These are phyloP conservation scores for Myotis planiceps DNA, from an alignment of 2,797 vertebrate genomes.

Conservation along the genomic window DNA sequence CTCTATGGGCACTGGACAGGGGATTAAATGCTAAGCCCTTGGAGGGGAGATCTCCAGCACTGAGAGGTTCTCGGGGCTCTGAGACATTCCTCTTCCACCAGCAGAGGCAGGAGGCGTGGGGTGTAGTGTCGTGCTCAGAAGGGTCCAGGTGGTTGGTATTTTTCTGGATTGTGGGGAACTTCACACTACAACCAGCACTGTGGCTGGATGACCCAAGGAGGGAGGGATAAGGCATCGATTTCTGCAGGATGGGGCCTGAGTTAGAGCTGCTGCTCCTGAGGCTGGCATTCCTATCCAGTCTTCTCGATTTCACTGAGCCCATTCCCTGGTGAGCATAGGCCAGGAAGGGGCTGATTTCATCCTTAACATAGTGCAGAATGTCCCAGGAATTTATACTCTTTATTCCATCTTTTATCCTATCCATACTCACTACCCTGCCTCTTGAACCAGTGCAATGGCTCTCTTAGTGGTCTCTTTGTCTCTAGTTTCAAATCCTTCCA, in stretches of 20 bases:
- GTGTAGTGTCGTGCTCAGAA: not conserved
- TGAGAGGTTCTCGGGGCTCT: not conserved
- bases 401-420: not conserved
- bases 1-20: not conserved
- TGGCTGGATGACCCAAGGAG: not conserved
- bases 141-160: not conserved
- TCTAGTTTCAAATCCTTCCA: not conserved
- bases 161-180: not conserved
- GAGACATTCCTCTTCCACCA: not conserved
- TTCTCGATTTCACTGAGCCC: not conserved
- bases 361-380: not conserved
- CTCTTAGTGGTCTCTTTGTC: not conserved
- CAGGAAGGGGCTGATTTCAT: not conserved
- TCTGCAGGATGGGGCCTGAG: not conserved
- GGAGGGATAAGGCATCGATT: not conserved
- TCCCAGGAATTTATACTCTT: not conserved
- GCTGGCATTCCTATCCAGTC: not conserved
- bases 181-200: not conserved
- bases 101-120: not conserved
- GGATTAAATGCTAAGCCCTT: not conserved
- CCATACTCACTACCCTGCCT: not conserved
- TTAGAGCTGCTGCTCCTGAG: not conserved
- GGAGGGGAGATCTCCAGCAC: not conserved
- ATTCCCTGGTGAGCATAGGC: no score
- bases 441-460: not conserved